Base-by-base conservation (phyloP, 2,888 invertebrate species). In the Sphaerophoria taeniata region DNA sequence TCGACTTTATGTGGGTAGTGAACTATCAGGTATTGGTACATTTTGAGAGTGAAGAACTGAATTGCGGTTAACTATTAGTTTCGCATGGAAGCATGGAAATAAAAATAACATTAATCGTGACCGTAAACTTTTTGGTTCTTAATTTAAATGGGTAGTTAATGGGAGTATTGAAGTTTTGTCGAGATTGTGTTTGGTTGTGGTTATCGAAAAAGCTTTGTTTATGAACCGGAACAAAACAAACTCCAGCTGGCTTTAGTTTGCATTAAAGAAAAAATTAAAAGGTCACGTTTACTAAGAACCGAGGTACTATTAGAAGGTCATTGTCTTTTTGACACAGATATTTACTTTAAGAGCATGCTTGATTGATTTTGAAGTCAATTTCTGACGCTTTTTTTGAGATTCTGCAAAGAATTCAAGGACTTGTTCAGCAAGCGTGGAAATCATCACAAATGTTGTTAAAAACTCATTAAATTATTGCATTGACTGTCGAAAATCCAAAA, bases 21-120 rank as follows among this genome's bases (percentile, higher is more conserved):
- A 79, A 79, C 75, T 80, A 75, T 80, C 75, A 80, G 80, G 70
- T 75, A n/a, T n/a, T n/a, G n/a, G n/a, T n/a, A n/a, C n/a, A 80
- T 55, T 36, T 67, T 67, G n/a, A 24, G 9, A 61, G 33, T 34
- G 76, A 70, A 61, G 70, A 70, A 47, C 36, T 51, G 7, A 56
- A 61, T 7, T 53, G 47, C n/a, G n/a, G n/a, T n/a, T n/a, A n/a
- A 63, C 70, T 76, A 56, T 76, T 65, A 53, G 77, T 56, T 63
- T 63, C 45, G 63, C 60, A 55, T 72, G 72, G 56, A 36, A 56
- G 58, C 39, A 31, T 12, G 31, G 55, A 69, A 49, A 49, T 6
- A 76, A 12, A 31, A 43, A 43, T 11, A 43, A 43, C 4, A 43
- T 11, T 47, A 63, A 49, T 75, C 69, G 75, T 80, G 79, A 75